Evolutionary conservation across 2,113 vertebrate species (phyloP).

Genomic region (Hydrochoerus hydrochaeris): DNA sequence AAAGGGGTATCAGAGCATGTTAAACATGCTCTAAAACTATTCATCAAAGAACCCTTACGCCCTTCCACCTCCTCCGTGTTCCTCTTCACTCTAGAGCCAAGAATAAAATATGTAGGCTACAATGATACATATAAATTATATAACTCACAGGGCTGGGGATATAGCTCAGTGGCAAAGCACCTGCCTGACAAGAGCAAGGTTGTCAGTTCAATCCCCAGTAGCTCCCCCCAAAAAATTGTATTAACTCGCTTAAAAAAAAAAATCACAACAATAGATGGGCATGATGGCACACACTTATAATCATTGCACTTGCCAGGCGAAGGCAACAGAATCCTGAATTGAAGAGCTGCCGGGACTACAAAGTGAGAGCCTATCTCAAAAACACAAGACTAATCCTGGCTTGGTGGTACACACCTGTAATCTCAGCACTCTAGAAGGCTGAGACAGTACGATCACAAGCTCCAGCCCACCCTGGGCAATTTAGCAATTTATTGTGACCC

Average conservation of each 20-base stretch:
- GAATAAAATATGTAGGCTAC: neutral
- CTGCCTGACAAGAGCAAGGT: no score
- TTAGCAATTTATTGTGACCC: no score
- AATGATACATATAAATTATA: neutral
- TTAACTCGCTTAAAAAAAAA: neutral
- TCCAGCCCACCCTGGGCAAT: neutral
- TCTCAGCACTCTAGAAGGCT: no score
- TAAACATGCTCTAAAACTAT: no score
- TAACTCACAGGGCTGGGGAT: no score
- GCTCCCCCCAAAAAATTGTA: no score
- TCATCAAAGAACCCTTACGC: no score
- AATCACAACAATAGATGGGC: neutral
- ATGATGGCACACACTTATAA: neutral
- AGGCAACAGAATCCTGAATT: neutral
- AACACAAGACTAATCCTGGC: neutral
- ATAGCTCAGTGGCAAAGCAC: no score
- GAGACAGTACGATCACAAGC: no score
- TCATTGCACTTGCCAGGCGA: neutral
- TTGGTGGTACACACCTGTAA: neutral
- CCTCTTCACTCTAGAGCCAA: no score
- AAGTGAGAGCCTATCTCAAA: neutral
- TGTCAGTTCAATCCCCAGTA: no score
- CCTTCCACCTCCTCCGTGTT: no score
- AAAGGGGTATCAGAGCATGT: neutral
- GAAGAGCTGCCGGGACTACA: neutral